Conservation (phyloP, 2,888 invertebrate species). For the Tineola bisselliella region DNA sequence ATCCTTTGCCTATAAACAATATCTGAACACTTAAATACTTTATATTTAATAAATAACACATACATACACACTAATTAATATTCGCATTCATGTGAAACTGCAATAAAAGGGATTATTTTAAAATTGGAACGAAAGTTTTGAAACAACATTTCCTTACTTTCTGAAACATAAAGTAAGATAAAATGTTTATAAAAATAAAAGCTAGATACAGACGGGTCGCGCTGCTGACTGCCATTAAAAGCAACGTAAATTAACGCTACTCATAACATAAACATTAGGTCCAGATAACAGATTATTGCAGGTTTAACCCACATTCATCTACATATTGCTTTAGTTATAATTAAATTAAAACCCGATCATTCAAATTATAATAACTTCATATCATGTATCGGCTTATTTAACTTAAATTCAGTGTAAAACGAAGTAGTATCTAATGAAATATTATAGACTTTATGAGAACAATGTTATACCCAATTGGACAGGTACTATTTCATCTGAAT, state of each 20-base stretch:
- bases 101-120: background rate
- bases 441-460: background rate
- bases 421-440: too few relatives aligned
- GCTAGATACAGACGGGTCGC: conserved; percentile 4
- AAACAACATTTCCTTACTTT: background rate
- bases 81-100: background rate
- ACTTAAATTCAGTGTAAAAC: too few relatives aligned
- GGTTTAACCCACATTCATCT: conserved; percentile 37
- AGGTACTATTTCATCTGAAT: background rate
- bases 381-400: background rate
- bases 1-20: background rate
- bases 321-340: conserved; percentile 6
- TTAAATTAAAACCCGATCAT: background rate
- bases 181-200: background rate
- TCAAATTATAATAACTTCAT: background rate
- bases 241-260: conserved; percentile 16
- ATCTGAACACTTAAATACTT: background rate
- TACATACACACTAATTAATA: background rate
- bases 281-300: conserved; percentile 43
- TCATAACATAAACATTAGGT: conserved; percentile 27
- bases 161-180: background rate
- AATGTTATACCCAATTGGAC: too few relatives aligned
- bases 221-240: conserved; percentile 14
- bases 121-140: background rate
- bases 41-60: background rate